Base-by-base conservation (phyloP, 1,140 invertebrate genomes). In the Zaprionus taronus region DNA sequence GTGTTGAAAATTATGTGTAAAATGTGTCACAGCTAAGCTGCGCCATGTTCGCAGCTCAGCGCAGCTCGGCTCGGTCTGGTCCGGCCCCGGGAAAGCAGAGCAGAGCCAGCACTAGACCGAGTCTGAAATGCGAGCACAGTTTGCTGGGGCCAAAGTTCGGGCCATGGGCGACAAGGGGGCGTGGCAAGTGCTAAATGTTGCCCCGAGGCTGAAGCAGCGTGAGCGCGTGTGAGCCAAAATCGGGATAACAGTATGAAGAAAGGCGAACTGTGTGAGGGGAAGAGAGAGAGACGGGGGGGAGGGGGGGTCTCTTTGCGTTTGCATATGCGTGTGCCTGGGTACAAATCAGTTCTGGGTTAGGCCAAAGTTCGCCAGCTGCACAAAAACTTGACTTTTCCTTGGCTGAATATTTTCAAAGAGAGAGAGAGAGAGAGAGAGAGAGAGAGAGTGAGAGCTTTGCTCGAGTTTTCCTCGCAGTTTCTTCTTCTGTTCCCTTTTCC, bases 1-100 rank as follows among this genome's bases (percentile, higher is more conserved):
- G 84, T 89, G 84, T 81, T 90, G 85, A 89, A 89, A 89, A 89
- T 89, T 89, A 89, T 89, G 84, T 89, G 84, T 79, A 89, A 89
- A 89, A 89, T 89, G 84, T 89, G 84, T 89, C 84, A 89, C 79
- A 89, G 78, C 69, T 89, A 89, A 89, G 84, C 84, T 87, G 72
- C 83, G 75, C 72, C 83, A 74, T 82, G 80, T 70, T 70, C 65
- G 61, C 64, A 17, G 69, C 17, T n/a, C 24, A 26, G 24, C 38
- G 51, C n/a, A 11, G 31, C 31, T 11, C 17, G 22, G 55, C 15
- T 51, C 31, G 31, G 31, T 4, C 31, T 36, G 31, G 31, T 9
- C 53, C 26, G 24, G 53, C n/a, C 53, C 22, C 53, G 14, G 12
- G 26, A 28, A 28, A 55, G 5, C 20, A 55, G 22, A 55, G 5